phyloP scores from a whole-genome alignment of 2,797 vertebrate species.

The Leuciscus waleckii region DNA sequence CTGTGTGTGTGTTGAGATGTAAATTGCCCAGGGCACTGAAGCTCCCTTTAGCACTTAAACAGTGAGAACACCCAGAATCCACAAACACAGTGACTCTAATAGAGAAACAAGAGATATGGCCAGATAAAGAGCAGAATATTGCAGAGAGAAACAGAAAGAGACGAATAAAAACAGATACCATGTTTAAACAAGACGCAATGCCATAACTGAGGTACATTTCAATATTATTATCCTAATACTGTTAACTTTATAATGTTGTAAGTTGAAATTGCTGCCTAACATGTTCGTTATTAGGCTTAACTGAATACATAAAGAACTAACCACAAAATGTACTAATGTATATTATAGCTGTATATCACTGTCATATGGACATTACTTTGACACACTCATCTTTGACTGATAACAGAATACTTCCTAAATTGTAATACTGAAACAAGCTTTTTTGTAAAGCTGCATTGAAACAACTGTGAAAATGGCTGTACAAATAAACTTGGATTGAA shows the following conservation, averaged over 20 bases:
- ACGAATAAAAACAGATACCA: not conserved
- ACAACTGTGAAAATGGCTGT: too few species aligned
- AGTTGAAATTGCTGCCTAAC: not conserved
- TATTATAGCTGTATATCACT: not conserved
- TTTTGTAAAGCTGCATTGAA: not conserved
- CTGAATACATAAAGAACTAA: not conserved
- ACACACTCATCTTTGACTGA: not conserved
- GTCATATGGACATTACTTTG: not conserved
- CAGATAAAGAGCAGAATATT: constrained; percentile 20
- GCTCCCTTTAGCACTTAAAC: constrained; percentile 46
- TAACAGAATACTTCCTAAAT: not conserved
- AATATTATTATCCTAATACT: not conserved
- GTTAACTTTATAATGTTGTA: not conserved
- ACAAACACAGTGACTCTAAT: constrained; percentile 33
- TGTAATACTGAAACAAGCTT: not conserved
- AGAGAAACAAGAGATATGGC: constrained; percentile 6
- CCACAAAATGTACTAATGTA: not conserved
- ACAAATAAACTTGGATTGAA: too few species aligned
- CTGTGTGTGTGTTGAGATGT: constrained; percentile 20
- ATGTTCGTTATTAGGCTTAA: not conserved
- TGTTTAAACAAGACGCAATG: not conserved
- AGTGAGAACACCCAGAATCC: constrained; percentile 30
- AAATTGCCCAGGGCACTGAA: constrained; percentile 41
- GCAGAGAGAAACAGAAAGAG: constrained; percentile 6
- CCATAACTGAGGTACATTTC: not conserved